phyloP scores from a whole-genome alignment of 2,797 vertebrate genomes.

The Chanos chanos region DNA sequence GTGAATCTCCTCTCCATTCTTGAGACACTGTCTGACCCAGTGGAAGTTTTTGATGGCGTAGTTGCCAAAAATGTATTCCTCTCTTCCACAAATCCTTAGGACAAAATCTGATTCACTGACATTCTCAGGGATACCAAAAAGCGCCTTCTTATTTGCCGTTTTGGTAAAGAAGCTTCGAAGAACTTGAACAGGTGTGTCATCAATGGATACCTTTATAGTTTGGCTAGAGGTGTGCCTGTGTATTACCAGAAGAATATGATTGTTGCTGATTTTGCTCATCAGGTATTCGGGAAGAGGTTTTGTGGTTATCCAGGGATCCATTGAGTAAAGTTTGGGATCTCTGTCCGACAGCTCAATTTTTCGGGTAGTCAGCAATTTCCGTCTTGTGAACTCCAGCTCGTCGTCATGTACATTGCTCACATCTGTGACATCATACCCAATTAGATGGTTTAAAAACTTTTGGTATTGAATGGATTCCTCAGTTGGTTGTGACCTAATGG shows the following conservation, averaged over 20 bases:
- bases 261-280: constrained; percentile 81
- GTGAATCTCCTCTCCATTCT: constrained; percentile 92
- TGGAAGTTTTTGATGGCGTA: constrained; percentile 87
- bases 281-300: constrained; percentile 87
- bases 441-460: constrained; percentile 85
- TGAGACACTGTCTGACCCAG: constrained; percentile 93
- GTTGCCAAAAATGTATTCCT: constrained; percentile 90
- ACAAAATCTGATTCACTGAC: constrained; percentile 84
- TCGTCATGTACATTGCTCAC: constrained; percentile 96
- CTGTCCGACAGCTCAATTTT: constrained; percentile 84
- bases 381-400: constrained; percentile 93
- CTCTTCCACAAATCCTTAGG: constrained; percentile 90
- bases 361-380: constrained; percentile 88
- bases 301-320: constrained; percentile 91
- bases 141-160: constrained; percentile 84
- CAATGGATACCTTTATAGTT: constrained; percentile 89
- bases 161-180: constrained; percentile 84
- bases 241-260: constrained; percentile 85
- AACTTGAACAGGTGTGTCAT: constrained; percentile 84
- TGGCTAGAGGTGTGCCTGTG: constrained; percentile 88
- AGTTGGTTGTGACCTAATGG: constrained; percentile 71
- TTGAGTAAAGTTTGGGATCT: constrained; percentile 85
- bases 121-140: constrained; percentile 85
- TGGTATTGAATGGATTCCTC: constrained; percentile 86
- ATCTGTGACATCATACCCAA: constrained; percentile 95